These are phyloP conservation scores for Eupithecia inturbata DNA, from an alignment of 2,888 invertebrate genomes.

Conservation along the genomic window DNA sequence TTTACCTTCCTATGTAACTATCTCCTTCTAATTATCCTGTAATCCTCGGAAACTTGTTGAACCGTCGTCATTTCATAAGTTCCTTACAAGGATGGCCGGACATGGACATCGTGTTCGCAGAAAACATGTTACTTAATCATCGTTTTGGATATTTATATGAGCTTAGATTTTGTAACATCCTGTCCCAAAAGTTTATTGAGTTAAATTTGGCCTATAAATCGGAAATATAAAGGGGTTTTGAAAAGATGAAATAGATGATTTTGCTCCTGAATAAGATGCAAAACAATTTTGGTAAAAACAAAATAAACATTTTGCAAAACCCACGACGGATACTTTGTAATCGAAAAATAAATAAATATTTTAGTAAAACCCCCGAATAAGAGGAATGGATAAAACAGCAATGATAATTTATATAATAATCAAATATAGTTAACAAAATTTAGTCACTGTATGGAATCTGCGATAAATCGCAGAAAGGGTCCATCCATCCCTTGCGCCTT, in stretches of 20 bases:
- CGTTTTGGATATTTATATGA: constrained; percentile 2
- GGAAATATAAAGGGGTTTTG: neutral
- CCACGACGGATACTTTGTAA: too few relatives aligned
- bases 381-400: too few relatives aligned
- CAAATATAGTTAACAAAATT: too few relatives aligned
- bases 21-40: neutral
- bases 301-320: too few relatives aligned
- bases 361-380: too few relatives aligned
- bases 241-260: neutral
- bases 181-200: neutral
- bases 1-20: neutral
- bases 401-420: too few relatives aligned
- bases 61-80: constrained; percentile 9
- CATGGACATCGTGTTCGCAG: neutral
- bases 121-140: neutral
- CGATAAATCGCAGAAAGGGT: too few relatives aligned
- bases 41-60: constrained; percentile 4
- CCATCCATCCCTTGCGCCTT: too few relatives aligned
- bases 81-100: constrained; percentile 11
- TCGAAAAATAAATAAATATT: too few relatives aligned
- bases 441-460: too few relatives aligned
- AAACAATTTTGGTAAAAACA: too few relatives aligned
- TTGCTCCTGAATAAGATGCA: neutral
- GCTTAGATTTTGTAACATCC: constrained; percentile 3
- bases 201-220: neutral